Conservation (phyloP, 2,888 invertebrate genomes). For the Hoplodrina ambigua region DNA sequence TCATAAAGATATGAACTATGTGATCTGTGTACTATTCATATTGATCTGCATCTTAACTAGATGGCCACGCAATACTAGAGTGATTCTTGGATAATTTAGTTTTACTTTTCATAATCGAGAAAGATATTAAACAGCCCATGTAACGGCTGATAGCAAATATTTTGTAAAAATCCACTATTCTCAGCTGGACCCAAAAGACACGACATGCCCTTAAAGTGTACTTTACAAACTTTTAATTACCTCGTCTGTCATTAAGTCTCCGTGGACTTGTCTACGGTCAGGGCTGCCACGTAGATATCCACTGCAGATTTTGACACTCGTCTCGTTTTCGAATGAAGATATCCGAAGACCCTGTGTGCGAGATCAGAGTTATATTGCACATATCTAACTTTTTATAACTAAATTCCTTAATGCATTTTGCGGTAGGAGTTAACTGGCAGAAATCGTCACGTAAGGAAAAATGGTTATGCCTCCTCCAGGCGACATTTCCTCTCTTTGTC, state of each 20-base stretch:
- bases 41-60: background rate
- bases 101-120: background rate
- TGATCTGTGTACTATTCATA: background rate
- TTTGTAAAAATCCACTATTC: slow-evolving; percentile 14
- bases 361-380: too few species aligned
- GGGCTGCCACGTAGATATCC: slow-evolving; percentile 38
- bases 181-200: slow-evolving; percentile 29
- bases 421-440: too few species aligned
- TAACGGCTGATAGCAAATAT: background rate
- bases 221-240: slow-evolving; percentile 73
- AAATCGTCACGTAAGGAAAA: too few species aligned
- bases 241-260: slow-evolving; percentile 65
- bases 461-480: too few species aligned
- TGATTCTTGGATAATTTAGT: background rate
- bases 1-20: slow-evolving; percentile 13
- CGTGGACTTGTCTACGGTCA: slow-evolving; percentile 23
- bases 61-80: too few species aligned
- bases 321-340: too few species aligned
- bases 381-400: too few species aligned
- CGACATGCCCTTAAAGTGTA: slow-evolving; percentile 42
- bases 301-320: background rate
- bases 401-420: too few species aligned
- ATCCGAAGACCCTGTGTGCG: too few species aligned
- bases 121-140: background rate
- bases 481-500: too few species aligned